Percentiles rank a stretch among this genome's conserved stretches.
These are phyloP conservation scores for Paracanthobrama guichenoti DNA, from an alignment of 2,113 vertebrate genomes.

Conservation along the genomic window DNA sequence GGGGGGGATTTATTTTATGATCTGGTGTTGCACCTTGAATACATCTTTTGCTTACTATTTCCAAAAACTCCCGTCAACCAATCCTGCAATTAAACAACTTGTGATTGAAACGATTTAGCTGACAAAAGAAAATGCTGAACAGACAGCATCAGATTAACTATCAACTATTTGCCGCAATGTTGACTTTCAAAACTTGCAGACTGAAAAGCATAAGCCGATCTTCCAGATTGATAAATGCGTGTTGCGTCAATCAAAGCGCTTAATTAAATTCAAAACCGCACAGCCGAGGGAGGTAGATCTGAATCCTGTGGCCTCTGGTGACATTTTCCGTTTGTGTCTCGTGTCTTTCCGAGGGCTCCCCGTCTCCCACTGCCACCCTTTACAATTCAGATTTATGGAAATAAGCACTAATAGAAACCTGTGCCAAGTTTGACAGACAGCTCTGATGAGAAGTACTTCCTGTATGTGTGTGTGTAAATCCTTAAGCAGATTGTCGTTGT, in stretches of 20 bases:
- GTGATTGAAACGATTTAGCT: constrained; percentile 12
- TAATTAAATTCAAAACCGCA: constrained; percentile 47
- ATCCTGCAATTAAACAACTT: constrained; percentile 30
- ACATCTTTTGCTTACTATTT: constrained; percentile 24
- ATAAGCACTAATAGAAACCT: constrained; percentile 80
- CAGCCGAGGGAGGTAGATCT: constrained; percentile 54
- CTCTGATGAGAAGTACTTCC: constrained; percentile 71
- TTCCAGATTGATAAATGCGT: constrained; percentile 48
- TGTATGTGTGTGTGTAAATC: constrained; percentile 20
- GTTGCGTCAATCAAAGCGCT: constrained; percentile 61
- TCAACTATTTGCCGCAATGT: constrained; percentile 34
- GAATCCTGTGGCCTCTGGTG: constrained; percentile 63
- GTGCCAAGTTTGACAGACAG: constrained; percentile 81
- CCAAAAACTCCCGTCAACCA: neutral
- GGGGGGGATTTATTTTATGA: neutral
- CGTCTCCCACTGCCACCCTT: constrained; percentile 58
- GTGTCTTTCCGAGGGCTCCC: constrained; percentile 52
- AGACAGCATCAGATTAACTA: constrained; percentile 25
- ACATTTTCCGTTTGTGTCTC: constrained; percentile 61
- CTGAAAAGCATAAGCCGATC: neutral
- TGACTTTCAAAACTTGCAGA: constrained; percentile 57
- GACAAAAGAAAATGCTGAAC: constrained; percentile 22
- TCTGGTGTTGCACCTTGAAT: neutral
- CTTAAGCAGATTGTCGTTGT: constrained; percentile 10
- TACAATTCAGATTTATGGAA: constrained; percentile 80